Percentiles rank a stretch among this genome's conserved stretches.
phyloP scores from a whole-genome alignment of 2,113 vertebrate genomes.

The Cinclus mexicanus region DNA sequence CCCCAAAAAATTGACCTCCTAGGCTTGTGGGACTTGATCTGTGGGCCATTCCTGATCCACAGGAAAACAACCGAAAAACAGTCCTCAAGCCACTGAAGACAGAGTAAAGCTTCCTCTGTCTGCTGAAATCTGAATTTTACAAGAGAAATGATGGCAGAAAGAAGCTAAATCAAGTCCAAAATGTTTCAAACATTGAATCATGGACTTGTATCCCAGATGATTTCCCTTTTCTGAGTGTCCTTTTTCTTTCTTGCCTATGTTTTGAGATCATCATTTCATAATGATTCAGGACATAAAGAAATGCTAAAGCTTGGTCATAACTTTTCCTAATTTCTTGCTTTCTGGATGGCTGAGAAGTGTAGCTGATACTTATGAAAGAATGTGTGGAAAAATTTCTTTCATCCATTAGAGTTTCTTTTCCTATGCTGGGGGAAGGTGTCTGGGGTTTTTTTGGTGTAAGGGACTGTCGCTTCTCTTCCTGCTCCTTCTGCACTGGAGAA shows the following conservation, averaged over 20 bases:
- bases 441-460: neutral
- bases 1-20: neutral
- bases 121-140: neutral
- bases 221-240: neutral
- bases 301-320: neutral
- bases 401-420: neutral
- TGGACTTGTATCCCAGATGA: neutral
- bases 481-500: neutral
- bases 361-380: neutral
- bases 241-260: neutral
- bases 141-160: neutral
- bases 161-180: neutral
- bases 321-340: neutral
- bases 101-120: neutral
- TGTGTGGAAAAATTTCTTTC: neutral
- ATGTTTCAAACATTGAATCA: neutral
- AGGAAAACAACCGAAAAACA: neutral
- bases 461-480: neutral
- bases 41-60: neutral
- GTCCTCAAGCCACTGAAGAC: neutral
- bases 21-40: neutral
- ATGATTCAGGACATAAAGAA: neutral
- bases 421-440: neutral
- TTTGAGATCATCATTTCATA: neutral
- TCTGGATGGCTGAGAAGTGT: neutral